These are phyloP conservation scores for Psittacara wagleri DNA, from an alignment of 2,113 vertebrate genomes.

Conservation along the genomic window DNA sequence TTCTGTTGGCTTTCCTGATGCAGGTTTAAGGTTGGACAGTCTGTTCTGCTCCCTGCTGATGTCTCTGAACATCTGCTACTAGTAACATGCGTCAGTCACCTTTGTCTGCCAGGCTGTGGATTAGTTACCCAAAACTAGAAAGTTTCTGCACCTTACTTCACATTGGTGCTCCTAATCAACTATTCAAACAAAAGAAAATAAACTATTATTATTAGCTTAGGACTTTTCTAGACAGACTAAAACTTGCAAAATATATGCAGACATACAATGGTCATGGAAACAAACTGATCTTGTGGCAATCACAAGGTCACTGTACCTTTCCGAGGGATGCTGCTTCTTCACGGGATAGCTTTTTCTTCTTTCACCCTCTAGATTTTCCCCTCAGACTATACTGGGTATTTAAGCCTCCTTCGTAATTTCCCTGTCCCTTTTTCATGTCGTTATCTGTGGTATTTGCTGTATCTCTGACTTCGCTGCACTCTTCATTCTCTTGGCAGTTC, in stretches of 20 bases:
- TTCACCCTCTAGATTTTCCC: background rate
- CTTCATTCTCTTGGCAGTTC: background rate
- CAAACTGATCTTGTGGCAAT: background rate
- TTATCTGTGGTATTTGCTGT: background rate
- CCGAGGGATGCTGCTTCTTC: background rate
- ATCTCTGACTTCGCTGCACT: background rate
- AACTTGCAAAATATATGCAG: background rate
- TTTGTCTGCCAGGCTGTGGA: background rate
- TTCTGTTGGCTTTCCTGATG: constrained; percentile 14
- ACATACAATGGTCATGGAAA: background rate
- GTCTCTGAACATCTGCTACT: constrained; percentile 22
- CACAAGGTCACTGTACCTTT: background rate
- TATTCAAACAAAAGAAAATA: background rate
- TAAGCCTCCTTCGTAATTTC: background rate
- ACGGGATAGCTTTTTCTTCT: background rate
- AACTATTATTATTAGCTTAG: background rate
- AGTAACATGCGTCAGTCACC: background rate
- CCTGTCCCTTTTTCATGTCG: background rate
- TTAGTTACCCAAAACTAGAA: background rate
- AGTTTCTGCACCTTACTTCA: background rate
- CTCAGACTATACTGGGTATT: background rate
- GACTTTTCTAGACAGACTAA: background rate
- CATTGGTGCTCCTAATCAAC: background rate
- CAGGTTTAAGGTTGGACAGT: background rate
- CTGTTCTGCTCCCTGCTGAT: background rate